Percentiles rank a stretch among this genome's conserved stretches.
These are phyloP conservation scores for Rhinopomastus cyanomelas DNA, from an alignment of 2,113 vertebrate species.

Conservation along the genomic window DNA sequence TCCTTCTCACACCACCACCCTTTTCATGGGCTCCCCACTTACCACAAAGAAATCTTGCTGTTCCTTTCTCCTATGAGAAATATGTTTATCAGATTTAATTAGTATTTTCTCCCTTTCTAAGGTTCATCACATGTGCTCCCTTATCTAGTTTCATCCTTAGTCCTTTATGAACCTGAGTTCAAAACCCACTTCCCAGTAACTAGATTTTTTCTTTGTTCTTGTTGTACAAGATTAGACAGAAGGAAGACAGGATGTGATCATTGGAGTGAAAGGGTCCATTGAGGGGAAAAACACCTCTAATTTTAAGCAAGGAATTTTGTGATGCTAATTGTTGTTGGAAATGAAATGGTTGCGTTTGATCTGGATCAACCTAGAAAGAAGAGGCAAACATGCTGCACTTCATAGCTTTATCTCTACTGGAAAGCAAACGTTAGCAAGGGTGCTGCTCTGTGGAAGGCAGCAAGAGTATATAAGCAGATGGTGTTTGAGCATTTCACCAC, in stretches of 20 bases:
- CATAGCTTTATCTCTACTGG: background rate
- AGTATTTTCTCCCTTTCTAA: background rate
- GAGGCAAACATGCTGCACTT: background rate
- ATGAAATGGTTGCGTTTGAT: background rate
- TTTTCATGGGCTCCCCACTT: background rate
- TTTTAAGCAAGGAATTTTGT: background rate
- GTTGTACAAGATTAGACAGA: background rate
- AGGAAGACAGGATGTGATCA: background rate
- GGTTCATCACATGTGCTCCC: background rate
- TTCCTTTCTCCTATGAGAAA: background rate
- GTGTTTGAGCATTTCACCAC: conserved; percentile 63
- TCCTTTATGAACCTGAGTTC: background rate
- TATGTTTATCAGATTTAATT: background rate
- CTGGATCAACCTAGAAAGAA: background rate
- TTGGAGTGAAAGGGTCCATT: background rate
- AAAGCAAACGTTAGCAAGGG: conserved; percentile 33
- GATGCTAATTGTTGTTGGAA: background rate
- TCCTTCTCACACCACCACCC: background rate
- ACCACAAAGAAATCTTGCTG: background rate
- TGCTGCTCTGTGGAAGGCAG: conserved; percentile 48
- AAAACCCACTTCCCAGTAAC: background rate
- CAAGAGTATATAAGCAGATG: conserved; percentile 61
- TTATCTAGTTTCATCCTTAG: background rate
- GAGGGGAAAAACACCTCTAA: background rate
- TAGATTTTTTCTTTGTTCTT: background rate